phyloP scores from a whole-genome alignment of 2,888 invertebrate species.

The Panopea generosa region DNA sequence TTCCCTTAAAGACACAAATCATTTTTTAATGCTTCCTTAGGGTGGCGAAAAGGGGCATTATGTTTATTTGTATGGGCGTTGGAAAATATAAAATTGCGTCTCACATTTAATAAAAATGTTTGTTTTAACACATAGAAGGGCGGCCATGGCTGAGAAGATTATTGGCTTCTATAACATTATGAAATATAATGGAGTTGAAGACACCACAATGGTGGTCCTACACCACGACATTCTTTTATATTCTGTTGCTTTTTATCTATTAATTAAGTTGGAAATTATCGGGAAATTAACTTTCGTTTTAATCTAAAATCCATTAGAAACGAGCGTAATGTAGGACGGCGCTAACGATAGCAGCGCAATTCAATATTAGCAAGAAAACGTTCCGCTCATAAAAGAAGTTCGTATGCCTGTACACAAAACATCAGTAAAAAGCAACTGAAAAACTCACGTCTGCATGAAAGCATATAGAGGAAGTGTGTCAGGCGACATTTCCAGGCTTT shows the following conservation, averaged over 20 bases:
- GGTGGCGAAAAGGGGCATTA: no score
- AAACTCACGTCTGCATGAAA: slow-evolving; percentile 47
- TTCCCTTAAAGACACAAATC: no score
- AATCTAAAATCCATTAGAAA: slow-evolving; percentile 62
- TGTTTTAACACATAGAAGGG: no score
- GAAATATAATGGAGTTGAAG: no score
- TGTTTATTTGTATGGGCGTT: no score
- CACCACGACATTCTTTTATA: slow-evolving; percentile 38
- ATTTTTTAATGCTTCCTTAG: no score
- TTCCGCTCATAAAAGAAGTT: slow-evolving; percentile 54
- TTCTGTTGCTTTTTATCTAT: slow-evolving; percentile 55
- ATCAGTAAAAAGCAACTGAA: slow-evolving; percentile 44
- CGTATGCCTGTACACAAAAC: slow-evolving; percentile 58
- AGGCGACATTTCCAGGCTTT: slow-evolving; percentile 45
- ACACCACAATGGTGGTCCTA: neutral
- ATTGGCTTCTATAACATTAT: no score
- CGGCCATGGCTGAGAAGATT: no score
- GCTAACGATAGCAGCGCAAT: slow-evolving; percentile 11
- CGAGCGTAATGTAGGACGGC: slow-evolving; percentile 12
- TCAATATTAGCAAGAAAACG: slow-evolving; percentile 33
- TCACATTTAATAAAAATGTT: no score
- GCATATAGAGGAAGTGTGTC: slow-evolving; percentile 54
- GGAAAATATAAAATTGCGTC: no score
- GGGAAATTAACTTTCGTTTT: slow-evolving; percentile 62
- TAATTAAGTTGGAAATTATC: slow-evolving; percentile 63